phyloP scores from a whole-genome alignment of 1,140 invertebrate genomes.

The Diploscapter pachys region DNA sequence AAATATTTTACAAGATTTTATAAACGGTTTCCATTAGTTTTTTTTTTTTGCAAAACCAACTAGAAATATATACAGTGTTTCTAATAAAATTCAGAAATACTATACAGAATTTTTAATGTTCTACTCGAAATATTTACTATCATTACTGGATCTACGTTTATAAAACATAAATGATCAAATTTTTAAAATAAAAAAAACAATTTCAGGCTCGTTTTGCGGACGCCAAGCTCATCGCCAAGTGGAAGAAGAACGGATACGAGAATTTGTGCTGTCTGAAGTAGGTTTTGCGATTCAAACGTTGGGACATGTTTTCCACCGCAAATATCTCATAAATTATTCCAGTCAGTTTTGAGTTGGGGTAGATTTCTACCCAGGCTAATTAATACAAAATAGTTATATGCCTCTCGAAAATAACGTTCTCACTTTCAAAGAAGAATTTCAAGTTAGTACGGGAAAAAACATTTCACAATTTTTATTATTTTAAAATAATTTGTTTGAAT shows the following conservation, averaged over 20 bases:
- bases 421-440: neutral
- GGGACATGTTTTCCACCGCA: neutral
- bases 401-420: neutral
- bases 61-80: no score
- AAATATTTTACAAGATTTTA: no score
- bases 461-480: neutral
- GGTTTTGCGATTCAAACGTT: neutral
- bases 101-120: no score
- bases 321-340: neutral
- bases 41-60: no score
- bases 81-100: no score
- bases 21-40: no score
- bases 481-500: neutral
- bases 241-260: conserved; percentile 99
- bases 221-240: conserved; percentile 94
- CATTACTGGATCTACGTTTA: no score
- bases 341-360: neutral
- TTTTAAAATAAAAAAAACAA: no score
- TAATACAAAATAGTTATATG: neutral
- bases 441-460: neutral
- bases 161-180: no score
- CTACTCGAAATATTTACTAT: no score
- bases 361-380: neutral
- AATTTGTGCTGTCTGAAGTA: conserved; percentile 88
- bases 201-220: conserved; percentile 68